Evolutionary conservation across 30 jellyfish, hydroid and myxozoan species (phyloP).

Genomic region (Cassiopea xamachana): DNA sequence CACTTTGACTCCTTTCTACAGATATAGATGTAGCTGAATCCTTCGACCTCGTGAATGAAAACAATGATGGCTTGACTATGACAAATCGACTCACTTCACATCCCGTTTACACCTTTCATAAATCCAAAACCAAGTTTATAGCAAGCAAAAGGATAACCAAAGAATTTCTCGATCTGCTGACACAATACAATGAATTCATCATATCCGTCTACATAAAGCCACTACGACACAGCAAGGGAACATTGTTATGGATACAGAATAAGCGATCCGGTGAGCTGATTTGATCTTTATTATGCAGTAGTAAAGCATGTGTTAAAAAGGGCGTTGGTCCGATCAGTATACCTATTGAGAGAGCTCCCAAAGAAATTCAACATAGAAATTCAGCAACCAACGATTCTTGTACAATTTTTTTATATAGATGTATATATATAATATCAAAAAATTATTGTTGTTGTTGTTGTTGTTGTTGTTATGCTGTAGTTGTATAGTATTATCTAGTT

Average conservation of each 20-base stretch:
- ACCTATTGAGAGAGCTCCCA: too few species aligned
- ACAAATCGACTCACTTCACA: conserved; percentile 36
- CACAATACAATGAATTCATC: conserved; percentile 67
- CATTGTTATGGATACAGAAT: conserved; percentile 87
- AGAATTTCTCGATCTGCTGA: conserved; percentile 72
- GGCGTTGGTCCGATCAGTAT: neutral
- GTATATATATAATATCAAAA: too few species aligned
- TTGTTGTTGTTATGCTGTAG: too few species aligned
- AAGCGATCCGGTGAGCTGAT: conserved; percentile 67
- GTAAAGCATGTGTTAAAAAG: too few species aligned
- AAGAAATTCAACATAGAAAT: too few species aligned
- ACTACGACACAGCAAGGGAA: conserved; percentile 76
- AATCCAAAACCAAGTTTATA: conserved; percentile 45
- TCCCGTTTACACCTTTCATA: conserved; percentile 62
- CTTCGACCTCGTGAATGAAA: conserved; percentile 67
- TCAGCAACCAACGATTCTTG: too few species aligned
- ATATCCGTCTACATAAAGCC: conserved; percentile 85
- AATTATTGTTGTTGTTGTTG: too few species aligned
- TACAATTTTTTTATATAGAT: too few species aligned
- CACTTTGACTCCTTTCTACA: neutral
- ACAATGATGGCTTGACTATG: conserved; percentile 68
- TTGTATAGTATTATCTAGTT: too few species aligned
- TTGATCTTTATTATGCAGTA: neutral
- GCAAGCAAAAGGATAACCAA: conserved; percentile 67
- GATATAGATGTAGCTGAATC: conserved; percentile 86